Evolutionary conservation across 2,797 vertebrate genomes (phyloP).

Genomic region (Takifugu rubripes): DNA sequence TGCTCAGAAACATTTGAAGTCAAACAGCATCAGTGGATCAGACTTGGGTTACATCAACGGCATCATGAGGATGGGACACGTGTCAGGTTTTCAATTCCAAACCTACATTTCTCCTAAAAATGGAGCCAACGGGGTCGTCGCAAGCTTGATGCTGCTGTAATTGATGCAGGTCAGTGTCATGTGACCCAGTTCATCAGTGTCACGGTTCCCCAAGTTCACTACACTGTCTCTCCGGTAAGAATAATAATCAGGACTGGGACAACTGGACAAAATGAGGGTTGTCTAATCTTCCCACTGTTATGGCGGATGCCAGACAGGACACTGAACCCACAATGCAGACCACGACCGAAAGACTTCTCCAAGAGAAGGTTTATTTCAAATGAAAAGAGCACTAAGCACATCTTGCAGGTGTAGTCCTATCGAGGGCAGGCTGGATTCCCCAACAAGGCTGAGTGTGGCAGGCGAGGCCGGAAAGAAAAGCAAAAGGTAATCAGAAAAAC

Average conservation of each 20-base stretch:
- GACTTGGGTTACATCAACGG: neutral
- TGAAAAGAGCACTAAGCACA: too few relatives aligned
- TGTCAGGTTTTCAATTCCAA: neutral
- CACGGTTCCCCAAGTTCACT: neutral
- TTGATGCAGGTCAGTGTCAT: neutral
- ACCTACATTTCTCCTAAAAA: neutral
- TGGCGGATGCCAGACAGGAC: too few relatives aligned
- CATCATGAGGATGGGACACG: neutral
- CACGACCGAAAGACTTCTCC: too few relatives aligned
- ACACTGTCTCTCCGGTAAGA: neutral
- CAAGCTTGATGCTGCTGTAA: neutral
- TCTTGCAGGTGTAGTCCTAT: too few relatives aligned
- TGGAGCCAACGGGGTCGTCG: neutral
- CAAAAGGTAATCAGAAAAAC: too few relatives aligned
- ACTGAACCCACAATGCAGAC: too few relatives aligned
- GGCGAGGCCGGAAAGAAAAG: too few relatives aligned
- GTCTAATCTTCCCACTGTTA: too few relatives aligned
- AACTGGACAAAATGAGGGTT: neutral
- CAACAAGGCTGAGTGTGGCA: too few relatives aligned
- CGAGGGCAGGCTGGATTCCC: too few relatives aligned
- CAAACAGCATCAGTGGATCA: neutral
- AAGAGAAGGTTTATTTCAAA: too few relatives aligned
- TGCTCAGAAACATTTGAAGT: conserved; percentile 3
- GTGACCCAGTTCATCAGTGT: too few relatives aligned
- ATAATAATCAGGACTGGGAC: neutral